A percentile compares a stretch with the other conserved stretches of the same genome.
These are phyloP conservation scores for Melanotaenia parkinsoni DNA, from an alignment of 2,797 vertebrate species.

Conservation along the genomic window DNA sequence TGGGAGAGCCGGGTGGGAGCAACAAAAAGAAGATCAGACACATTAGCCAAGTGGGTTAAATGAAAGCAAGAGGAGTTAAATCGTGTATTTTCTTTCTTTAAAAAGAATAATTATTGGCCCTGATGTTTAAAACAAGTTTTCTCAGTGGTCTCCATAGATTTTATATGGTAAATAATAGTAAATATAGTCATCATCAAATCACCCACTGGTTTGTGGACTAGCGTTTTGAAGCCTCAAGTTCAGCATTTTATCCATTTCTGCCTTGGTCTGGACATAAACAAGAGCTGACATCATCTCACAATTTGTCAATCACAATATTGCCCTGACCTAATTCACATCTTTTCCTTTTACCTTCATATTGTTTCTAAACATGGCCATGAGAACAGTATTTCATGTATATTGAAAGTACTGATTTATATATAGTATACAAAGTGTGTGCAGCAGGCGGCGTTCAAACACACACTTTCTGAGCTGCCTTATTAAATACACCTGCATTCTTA, in stretches of 20 bases:
- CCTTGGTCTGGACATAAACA: background rate
- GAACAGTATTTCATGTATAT: background rate
- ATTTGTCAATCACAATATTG: background rate
- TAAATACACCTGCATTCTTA: no score
- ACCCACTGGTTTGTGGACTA: no score
- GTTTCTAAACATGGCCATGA: no score
- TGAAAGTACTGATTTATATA: background rate
- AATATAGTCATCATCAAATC: background rate
- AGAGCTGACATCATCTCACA: background rate
- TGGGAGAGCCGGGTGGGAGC: conserved; percentile 22
- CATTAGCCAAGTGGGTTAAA: conserved; percentile 29
- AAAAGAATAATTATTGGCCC: no score
- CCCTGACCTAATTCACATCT: no score
- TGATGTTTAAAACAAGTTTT: no score
- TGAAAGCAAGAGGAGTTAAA: conserved; percentile 10
- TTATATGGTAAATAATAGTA: no score
- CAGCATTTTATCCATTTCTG: background rate
- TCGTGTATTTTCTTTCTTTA: background rate
- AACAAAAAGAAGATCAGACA: conserved; percentile 47
- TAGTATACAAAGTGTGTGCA: no score
- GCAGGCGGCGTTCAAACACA: no score
- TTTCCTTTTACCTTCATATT: no score
- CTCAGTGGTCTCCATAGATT: no score
- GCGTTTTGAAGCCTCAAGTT: background rate
- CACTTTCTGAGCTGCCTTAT: no score